Percentiles rank a stretch among this genome's conserved stretches.
Evolutionary conservation across 2,888 invertebrate genomes (phyloP).

Genomic region (Cecidostiba fungosa): DNA sequence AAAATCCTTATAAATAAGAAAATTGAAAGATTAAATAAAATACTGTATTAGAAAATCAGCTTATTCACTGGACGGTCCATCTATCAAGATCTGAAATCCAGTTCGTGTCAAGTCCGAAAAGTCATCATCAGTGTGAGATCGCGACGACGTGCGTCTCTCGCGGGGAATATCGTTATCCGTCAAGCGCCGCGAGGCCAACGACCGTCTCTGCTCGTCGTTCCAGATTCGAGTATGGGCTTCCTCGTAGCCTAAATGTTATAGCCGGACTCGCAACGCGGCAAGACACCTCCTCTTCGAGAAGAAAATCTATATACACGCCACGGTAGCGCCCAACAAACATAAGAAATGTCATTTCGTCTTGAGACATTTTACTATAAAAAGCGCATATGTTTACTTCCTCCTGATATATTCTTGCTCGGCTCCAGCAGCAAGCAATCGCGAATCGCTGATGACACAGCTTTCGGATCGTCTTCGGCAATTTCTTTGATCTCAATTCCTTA

Average conservation of each 20-base stretch:
- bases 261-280: conserved; percentile 68
- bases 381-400: background rate
- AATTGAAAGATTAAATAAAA: too few species aligned
- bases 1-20: background rate
- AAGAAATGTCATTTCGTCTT: conserved; percentile 32
- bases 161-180: conserved; percentile 45
- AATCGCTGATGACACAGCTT: conserved; percentile 11
- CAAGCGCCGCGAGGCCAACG: conserved; percentile 73
- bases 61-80: background rate
- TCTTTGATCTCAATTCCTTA: conserved; percentile 56
- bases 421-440: background rate
- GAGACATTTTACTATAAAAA: background rate
- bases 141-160: conserved; percentile 21
- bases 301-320: background rate
- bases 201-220: conserved; percentile 74
- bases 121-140: background rate
- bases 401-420: background rate
- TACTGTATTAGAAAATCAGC: background rate
- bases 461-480: conserved; percentile 51
- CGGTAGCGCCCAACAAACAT: conserved; percentile 52
- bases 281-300: background rate
- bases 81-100: background rate
- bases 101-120: background rate
- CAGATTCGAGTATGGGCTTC: conserved; percentile 77
- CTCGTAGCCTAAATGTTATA: conserved; percentile 79